These are phyloP conservation scores for Tinamus major DNA, from an alignment of 2,797 vertebrate genomes.

Conservation along the genomic window DNA sequence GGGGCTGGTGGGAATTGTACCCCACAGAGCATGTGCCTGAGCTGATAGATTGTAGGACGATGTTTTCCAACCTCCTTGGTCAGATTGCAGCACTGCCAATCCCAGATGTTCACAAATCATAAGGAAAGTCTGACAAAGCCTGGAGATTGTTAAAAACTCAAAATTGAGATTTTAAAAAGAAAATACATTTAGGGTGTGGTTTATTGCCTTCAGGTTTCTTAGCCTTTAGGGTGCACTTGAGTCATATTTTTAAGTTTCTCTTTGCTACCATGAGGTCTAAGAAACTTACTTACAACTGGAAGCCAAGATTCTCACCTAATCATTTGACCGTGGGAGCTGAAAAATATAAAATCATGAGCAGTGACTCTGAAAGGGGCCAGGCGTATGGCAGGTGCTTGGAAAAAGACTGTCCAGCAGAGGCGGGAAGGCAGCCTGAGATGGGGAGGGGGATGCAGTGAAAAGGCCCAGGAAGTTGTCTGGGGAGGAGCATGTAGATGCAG, in stretches of 20 bases:
- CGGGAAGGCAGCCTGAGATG: neutral
- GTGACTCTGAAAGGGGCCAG: slow-evolving; percentile 19
- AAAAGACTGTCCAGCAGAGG: neutral
- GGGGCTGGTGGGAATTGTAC: neutral
- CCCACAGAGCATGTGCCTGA: neutral
- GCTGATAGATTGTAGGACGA: neutral
- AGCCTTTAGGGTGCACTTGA: slow-evolving; percentile 63
- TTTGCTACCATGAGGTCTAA: slow-evolving; percentile 61
- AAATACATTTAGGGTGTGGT: slow-evolving; percentile 51
- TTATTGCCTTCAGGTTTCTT: slow-evolving; percentile 62
- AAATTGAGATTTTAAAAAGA: slow-evolving; percentile 23
- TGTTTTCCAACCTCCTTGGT: slow-evolving; percentile 35
- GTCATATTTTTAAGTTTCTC: slow-evolving; percentile 53
- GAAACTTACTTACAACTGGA: slow-evolving; percentile 54
- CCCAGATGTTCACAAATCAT: slow-evolving; percentile 48
- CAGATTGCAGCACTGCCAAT: slow-evolving; percentile 4
- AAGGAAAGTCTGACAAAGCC: neutral
- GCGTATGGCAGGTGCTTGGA: slow-evolving; percentile 9
- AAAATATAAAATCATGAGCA: slow-evolving; percentile 42
- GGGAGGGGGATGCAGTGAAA: neutral
- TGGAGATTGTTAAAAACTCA: slow-evolving; percentile 30
- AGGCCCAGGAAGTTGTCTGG: neutral
- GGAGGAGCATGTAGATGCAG: neutral
- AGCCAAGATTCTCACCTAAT: slow-evolving; percentile 69
- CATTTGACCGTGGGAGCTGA: slow-evolving; percentile 60